phyloP scores from a whole-genome alignment of 2,888 invertebrate genomes.

The Stenoptilia bipunctidactyla region DNA sequence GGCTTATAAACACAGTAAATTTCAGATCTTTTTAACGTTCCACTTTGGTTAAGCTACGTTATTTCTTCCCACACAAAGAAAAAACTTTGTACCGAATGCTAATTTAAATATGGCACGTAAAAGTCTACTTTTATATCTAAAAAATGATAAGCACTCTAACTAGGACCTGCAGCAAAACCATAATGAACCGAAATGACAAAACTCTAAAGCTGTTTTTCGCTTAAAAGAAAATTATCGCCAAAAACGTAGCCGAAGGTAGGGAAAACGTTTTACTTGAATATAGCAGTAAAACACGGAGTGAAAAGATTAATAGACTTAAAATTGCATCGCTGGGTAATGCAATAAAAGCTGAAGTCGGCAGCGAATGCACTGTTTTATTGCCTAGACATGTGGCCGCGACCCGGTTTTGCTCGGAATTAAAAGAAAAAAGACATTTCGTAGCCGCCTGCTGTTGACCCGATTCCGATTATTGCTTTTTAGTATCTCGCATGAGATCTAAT shows the following conservation, averaged over 20 bases:
- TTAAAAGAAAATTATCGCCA: too few relatives aligned
- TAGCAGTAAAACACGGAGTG: conserved; percentile 39
- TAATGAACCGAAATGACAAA: too few relatives aligned
- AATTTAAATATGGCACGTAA: too few relatives aligned
- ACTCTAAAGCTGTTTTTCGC: too few relatives aligned
- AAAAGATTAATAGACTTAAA: conserved; percentile 64
- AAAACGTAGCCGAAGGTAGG: conserved; percentile 13
- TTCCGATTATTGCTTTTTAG: conserved; percentile 16
- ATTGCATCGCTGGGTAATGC: conserved; percentile 57
- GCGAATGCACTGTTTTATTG: conserved; percentile 46
- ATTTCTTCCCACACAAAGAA: neutral
- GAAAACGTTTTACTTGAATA: conserved; percentile 22
- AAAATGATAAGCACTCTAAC: too few relatives aligned
- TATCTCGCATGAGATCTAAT: conserved; percentile 1
- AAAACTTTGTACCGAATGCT: too few relatives aligned
- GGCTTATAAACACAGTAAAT: conserved; percentile 22
- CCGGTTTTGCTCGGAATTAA: conserved; percentile 25
- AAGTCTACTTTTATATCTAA: too few relatives aligned
- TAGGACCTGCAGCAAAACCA: too few relatives aligned
- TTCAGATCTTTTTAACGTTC: neutral
- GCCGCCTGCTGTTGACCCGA: conserved; percentile 11
- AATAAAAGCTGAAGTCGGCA: conserved; percentile 44
- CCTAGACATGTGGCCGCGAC: conserved; percentile 20
- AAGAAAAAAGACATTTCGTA: conserved; percentile 28
- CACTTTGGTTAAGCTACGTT: conserved; percentile 12